Conservation (phyloP, 2,113 vertebrate species). For the Oenanthe oenanthe region DNA sequence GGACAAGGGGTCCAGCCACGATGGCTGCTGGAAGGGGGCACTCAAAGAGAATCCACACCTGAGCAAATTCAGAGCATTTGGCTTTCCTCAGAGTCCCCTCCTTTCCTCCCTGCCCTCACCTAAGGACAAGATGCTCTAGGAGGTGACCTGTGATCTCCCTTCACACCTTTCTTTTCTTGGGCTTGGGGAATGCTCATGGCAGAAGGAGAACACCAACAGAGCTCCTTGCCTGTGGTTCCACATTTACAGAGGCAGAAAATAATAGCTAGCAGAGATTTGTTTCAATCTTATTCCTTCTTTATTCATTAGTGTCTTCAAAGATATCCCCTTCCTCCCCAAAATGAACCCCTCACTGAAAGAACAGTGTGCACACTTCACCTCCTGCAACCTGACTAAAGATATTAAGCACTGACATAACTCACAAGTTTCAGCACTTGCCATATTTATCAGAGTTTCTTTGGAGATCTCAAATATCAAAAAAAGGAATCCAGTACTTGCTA, state of each 20-base stretch:
- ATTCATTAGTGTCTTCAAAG: neutral
- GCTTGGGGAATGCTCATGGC: accelerated
- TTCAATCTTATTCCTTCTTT: neutral
- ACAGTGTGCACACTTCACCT: neutral
- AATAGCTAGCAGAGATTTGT: neutral
- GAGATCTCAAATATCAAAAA: neutral
- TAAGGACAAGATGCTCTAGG: neutral
- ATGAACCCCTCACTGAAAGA: neutral
- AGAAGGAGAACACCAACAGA: neutral
- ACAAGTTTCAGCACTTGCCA: neutral
- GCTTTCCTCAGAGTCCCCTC: neutral
- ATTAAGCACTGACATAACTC: neutral
- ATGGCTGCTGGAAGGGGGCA: accelerated
- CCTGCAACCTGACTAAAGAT: neutral
- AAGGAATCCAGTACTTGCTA: neutral
- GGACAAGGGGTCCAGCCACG: neutral
- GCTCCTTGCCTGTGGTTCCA: neutral
- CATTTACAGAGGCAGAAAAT: neutral
- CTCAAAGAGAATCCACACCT: neutral
- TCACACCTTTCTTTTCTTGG: neutral
- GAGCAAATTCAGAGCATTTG: accelerated
- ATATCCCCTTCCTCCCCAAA: neutral
- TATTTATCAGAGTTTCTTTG: neutral
- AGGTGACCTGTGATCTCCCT: accelerated
- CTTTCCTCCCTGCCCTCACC: neutral